Percentiles rank a stretch among this genome's conserved stretches.
Evolutionary conservation across 2,113 vertebrate genomes (phyloP).

Genomic region (Ochotona curzoniae): DNA sequence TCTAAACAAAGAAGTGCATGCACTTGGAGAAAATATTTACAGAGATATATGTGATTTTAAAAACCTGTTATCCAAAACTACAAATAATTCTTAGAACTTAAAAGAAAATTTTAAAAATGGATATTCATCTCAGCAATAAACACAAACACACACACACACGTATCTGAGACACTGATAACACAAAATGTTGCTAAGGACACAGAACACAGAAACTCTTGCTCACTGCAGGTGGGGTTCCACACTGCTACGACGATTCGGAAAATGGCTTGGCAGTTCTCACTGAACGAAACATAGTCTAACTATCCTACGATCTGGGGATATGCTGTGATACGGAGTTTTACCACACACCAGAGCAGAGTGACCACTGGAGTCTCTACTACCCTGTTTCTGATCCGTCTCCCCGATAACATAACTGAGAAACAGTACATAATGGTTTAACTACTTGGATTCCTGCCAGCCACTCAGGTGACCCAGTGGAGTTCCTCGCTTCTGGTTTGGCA

Average conservation of each 20-base stretch:
- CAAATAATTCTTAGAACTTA: neutral
- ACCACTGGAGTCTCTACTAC: too few relatives aligned
- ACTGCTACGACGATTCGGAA: neutral
- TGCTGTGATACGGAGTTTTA: too few relatives aligned
- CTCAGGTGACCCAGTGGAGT: too few relatives aligned
- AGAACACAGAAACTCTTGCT: neutral
- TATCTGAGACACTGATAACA: neutral
- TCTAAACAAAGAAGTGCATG: neutral
- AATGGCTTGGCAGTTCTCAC: neutral
- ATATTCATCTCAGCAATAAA: neutral
- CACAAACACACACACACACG: neutral
- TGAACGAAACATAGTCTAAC: neutral
- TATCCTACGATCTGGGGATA: too few relatives aligned
- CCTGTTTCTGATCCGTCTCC: too few relatives aligned
- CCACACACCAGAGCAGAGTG: too few relatives aligned
- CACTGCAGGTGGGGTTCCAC: neutral
- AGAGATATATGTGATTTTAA: neutral
- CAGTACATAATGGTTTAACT: too few relatives aligned
- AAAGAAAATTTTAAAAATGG: neutral
- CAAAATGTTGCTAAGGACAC: neutral
- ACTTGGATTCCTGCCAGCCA: too few relatives aligned
- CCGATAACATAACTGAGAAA: too few relatives aligned
- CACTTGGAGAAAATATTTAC: neutral
- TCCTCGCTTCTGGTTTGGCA: too few relatives aligned
- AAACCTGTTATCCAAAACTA: neutral